Percentiles rank a stretch among this genome's conserved stretches.
phyloP scores from a whole-genome alignment of 2,797 vertebrate genomes.

The Arctocebus calabarensis region DNA sequence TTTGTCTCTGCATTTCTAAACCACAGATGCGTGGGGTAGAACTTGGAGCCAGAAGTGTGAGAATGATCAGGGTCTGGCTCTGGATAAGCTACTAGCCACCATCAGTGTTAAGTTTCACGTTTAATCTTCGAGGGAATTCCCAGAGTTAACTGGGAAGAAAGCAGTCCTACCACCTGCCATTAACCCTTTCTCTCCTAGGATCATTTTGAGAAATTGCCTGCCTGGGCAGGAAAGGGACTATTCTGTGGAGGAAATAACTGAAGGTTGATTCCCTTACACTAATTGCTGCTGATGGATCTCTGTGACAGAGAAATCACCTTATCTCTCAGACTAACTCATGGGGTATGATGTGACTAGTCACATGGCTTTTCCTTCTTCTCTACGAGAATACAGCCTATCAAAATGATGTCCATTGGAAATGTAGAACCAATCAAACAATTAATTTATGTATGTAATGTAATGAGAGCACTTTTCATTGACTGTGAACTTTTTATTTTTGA shows the following conservation, averaged over 20 bases:
- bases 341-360: conserved; percentile 74
- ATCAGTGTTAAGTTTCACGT: conserved; percentile 76
- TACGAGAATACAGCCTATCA: conserved; percentile 89
- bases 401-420: conserved; percentile 83
- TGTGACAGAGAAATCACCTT: conserved; percentile 80
- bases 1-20: conserved; percentile 77
- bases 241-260: conserved; percentile 64
- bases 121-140: conserved; percentile 65
- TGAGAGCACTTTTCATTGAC: conserved; percentile 88
- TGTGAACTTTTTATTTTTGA: conserved; percentile 84
- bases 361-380: conserved; percentile 88
- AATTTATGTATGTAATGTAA: conserved; percentile 85
- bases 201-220: conserved; percentile 82
- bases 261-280: conserved; percentile 78
- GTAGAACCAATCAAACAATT: conserved; percentile 81
- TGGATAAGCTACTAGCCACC: conserved; percentile 71
- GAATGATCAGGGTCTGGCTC: conserved; percentile 68
- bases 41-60: conserved; percentile 68
- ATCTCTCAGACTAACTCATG: conserved; percentile 63
- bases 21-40: conserved; percentile 63
- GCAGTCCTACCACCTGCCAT: conserved; percentile 78
- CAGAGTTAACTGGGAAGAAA: conserved; percentile 69
- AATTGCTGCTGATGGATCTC: conserved; percentile 82
- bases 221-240: conserved; percentile 82
- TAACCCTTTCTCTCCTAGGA: conserved; percentile 83